Base-by-base conservation (phyloP, 2,113 vertebrate genomes). In the Hiodon alosoides region DNA sequence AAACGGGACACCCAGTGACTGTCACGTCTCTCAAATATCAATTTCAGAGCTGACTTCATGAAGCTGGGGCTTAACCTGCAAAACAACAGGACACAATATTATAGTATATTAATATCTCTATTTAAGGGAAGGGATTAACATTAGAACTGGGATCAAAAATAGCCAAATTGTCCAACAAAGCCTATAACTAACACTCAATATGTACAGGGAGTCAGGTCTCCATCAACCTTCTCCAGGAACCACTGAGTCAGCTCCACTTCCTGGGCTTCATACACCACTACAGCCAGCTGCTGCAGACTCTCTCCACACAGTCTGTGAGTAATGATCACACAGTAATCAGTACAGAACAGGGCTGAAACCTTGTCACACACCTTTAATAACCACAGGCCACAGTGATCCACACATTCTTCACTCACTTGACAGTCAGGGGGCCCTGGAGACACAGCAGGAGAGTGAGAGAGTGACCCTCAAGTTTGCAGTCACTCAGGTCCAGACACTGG, bases 161-260 rank as follows among this genome's bases (percentile, higher is more conserved):
- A 31, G 1, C 31, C 31, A 31, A 31, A 31, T 31, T 31, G 31
- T 31, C 1, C 2, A 1, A 31, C 31, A 31, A 31, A 31, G 31
- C 0, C 78, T 80, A 69, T 4, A 76, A n/a, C 52, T 78, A 16
- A 76, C 80, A 81, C 54, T n/a, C 72, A 57, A 85, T 61, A n/a
- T 47, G 61, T 55, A 62, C 75, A 81, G 46, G 62, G 68, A 64
- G 69, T 79, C 64, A 84, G 76, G 50, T 82, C 74, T 62, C 78
- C 66, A 1, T 13, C 66, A 50, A 79, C 66, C 53, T 71, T 82
- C 52, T 75, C 47, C 66, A 84, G 73, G 60, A 83, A 82, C 14
- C 50, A 8, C 9, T 11, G 57, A 58, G 77, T 79, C 59, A 83
- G 13, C 3, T 78, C 58, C 46, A 77, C 67, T 14, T 84, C 71